Base-by-base conservation (phyloP, 2,888 invertebrate genomes). In the Pasiphila rectangulata region DNA sequence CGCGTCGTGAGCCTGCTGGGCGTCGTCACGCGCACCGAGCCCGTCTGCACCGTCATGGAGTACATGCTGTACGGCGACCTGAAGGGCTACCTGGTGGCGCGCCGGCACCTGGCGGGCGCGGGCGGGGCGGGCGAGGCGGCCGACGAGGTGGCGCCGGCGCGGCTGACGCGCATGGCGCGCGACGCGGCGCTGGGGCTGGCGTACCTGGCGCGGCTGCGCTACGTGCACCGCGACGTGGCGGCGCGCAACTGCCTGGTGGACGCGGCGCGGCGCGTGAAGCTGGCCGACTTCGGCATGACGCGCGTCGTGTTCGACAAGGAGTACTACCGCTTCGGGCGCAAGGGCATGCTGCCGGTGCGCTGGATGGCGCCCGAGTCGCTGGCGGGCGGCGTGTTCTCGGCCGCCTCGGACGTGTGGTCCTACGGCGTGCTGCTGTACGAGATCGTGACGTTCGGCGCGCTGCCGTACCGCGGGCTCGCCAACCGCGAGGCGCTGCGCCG, bases 311-410 rank as follows among this genome's bases (percentile, higher is more conserved):
- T 93, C 74, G 96, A 96, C 64, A 94, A 94, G 56, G 96, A 96
- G 75, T 96, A 96, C 77, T 97, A 97, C 81, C 93, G 94, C 56
- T 96, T 97, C 74, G 95, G 94, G 69, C 92, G 96, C 54, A 95
- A 94, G 83, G 94, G 95, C 71, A 94, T 95, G 93, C 81, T 96
- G 57, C 96, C 96, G 0, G 96, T 97, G 4, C 90, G 96, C 51
- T 97, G 97, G 97, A 97, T 97, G 97, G 93, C 97, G 0, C 97
- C 97, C 0, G 97, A 97, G 82, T 94, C 95, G 59, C 83, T 97
- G 9, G 92, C 91, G 2, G 88, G 94, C 15, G 97, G 97, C 6
- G 90, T 95, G 42, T 97, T 96, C 77, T 95, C 96, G 0, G 92
- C 95, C 12, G 93, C 94, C 23, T 95, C 96, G 0, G 97, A 98